Evolutionary conservation across 1,140 invertebrate species (phyloP).

Genomic region (Nylanderia fulva): DNA sequence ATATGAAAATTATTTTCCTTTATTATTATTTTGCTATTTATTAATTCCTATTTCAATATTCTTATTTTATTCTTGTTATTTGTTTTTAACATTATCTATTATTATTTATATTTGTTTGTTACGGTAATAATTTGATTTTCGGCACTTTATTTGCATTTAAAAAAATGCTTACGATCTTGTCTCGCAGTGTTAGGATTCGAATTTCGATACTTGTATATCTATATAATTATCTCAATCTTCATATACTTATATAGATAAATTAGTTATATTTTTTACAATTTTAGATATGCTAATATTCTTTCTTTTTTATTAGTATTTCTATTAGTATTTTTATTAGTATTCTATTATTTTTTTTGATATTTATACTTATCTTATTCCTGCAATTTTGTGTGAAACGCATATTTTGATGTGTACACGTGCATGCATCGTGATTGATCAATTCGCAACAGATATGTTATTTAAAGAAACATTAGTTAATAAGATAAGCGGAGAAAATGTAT

Average conservation of each 20-base stretch:
- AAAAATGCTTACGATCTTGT: too few species aligned
- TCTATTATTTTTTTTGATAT: neutral
- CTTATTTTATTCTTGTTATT: too few species aligned
- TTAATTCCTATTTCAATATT: too few species aligned
- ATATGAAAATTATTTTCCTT: too few species aligned
- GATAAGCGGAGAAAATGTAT: conserved; percentile 50
- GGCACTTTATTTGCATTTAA: too few species aligned
- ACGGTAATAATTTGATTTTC: too few species aligned
- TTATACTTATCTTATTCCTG: neutral
- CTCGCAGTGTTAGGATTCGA: too few species aligned
- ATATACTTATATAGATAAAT: neutral
- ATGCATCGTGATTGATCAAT: conserved; percentile 46
- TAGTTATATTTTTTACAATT: neutral
- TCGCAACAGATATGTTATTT: conserved; percentile 55
- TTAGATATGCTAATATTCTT: neutral
- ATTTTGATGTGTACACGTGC: conserved; percentile 40
- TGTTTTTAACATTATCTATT: too few species aligned
- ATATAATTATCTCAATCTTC: neutral
- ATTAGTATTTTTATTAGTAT: neutral
- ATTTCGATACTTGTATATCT: neutral
- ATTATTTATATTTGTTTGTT: too few species aligned
- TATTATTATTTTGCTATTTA: too few species aligned
- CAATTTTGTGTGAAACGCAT: neutral
- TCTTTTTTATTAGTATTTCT: neutral
- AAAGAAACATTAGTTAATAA: conserved; percentile 29